phyloP scores from a whole-genome alignment of 1,140 invertebrate genomes.

The Yoshiicerus persimilis region DNA sequence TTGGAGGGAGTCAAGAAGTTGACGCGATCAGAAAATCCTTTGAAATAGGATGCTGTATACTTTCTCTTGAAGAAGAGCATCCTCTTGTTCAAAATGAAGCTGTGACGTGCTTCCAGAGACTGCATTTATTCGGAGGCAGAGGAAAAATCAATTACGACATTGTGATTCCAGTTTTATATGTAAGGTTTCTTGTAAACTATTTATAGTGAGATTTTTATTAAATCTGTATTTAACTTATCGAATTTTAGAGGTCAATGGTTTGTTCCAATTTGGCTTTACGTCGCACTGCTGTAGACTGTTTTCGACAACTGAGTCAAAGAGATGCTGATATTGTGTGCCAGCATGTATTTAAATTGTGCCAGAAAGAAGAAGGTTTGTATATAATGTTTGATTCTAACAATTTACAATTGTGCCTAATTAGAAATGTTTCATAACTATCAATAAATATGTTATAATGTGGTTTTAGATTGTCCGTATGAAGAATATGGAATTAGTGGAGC shows the following conservation, averaged over 20 bases:
- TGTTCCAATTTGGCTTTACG: constrained; percentile 87
- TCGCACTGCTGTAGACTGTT: constrained; percentile 89
- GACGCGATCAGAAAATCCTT: constrained; percentile 46
- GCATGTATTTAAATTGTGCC: constrained; percentile 59
- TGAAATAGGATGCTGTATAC: constrained; percentile 75
- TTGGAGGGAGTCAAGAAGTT: constrained; percentile 45
- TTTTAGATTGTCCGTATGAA: constrained; percentile 49
- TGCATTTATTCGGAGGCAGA: constrained; percentile 94
- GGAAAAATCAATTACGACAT: constrained; percentile 88
- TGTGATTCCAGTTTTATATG: constrained; percentile 90
- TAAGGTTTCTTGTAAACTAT: constrained; percentile 60
- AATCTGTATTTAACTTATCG: background rate
- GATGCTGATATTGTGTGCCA: constrained; percentile 95
- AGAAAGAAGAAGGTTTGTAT: constrained; percentile 34
- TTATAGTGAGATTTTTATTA: background rate
- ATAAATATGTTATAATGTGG: no score
- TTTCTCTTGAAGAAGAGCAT: constrained; percentile 82
- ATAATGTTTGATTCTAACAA: no score
- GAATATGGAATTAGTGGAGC: constrained; percentile 85
- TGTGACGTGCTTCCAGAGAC: constrained; percentile 91
- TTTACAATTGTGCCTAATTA: constrained; percentile 4
- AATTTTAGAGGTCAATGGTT: constrained; percentile 75
- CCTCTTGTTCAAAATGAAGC: constrained; percentile 92
- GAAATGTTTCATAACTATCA: background rate
- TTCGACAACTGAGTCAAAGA: constrained; percentile 91